Evolutionary conservation across 2,888 invertebrate genomes (phyloP).

Genomic region (Nasonia oneida): DNA sequence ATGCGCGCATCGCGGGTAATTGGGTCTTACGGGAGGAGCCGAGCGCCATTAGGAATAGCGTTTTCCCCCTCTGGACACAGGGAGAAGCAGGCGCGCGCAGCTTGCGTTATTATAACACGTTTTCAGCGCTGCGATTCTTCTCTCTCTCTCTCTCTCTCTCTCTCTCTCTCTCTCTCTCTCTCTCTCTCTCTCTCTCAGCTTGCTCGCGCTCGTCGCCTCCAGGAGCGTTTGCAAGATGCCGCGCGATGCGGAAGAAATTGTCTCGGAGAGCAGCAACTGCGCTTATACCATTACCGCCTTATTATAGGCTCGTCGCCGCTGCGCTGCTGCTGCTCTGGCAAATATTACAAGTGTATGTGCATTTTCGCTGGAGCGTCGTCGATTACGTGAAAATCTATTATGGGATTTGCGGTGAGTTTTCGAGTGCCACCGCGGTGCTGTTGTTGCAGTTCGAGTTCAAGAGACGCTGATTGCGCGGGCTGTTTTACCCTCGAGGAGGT

Average conservation of each 20-base stretch:
- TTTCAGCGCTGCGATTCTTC: constrained; percentile 2
- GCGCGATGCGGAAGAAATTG: constrained; percentile 57
- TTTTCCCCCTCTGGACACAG: not conserved
- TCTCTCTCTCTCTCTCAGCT: not conserved
- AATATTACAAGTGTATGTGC: constrained; percentile 26
- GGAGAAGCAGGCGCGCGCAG: not conserved
- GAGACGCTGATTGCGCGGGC: not conserved
- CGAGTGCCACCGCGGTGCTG: not conserved
- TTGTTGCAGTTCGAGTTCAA: not conserved
- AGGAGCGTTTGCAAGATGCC: constrained; percentile 52
- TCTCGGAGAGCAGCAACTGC: constrained; percentile 2
- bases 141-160: not conserved
- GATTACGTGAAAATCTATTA: constrained; percentile 8
- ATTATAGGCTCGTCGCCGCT: not conserved
- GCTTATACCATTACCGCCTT: constrained; percentile 12
- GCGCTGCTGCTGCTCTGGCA: not conserved
- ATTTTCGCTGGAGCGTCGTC: not conserved
- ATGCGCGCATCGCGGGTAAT: constrained; percentile 19
- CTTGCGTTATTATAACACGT: constrained; percentile 33
- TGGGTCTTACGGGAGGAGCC: constrained; percentile 29
- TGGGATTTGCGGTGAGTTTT: not conserved
- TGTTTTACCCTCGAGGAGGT: not conserved
- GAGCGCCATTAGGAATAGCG: constrained; percentile 14
- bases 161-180: no score
- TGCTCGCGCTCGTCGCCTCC: constrained; percentile 9